Percentiles rank a stretch among this genome's conserved stretches.
Evolutionary conservation across 2,113 vertebrate species (phyloP).

Genomic region (Brachypteracias leptosomus): DNA sequence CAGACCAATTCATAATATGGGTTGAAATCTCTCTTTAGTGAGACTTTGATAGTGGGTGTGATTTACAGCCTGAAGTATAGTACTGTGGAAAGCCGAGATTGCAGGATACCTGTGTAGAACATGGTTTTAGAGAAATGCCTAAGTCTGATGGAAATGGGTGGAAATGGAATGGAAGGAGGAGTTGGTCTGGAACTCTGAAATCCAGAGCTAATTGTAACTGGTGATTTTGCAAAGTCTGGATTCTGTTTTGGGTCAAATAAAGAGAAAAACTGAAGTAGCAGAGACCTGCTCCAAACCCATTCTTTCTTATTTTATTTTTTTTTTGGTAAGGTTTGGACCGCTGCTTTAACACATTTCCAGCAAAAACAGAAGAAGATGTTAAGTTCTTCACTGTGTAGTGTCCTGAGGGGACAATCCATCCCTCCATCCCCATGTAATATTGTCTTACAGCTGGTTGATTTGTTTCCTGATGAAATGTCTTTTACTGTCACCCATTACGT

Average conservation of each 20-base stretch:
- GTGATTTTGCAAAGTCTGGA: neutral
- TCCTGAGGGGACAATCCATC: neutral
- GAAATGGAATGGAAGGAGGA: neutral
- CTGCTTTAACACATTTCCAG: neutral
- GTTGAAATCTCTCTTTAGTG: neutral
- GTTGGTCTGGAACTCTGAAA: neutral
- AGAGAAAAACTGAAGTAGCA: neutral
- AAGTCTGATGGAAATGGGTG: neutral
- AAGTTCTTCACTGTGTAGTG: neutral
- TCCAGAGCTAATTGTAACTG: neutral
- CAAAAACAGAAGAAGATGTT: neutral
- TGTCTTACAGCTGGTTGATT: neutral
- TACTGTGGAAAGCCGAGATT: neutral
- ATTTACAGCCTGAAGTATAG: neutral
- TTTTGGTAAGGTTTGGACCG: neutral
- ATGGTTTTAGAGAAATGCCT: neutral
- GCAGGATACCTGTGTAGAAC: fast-evolving
- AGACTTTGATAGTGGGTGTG: neutral
- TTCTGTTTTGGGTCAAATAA: neutral
- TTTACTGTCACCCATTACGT: fast-evolving
- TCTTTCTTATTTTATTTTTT: neutral
- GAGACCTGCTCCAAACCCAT: neutral
- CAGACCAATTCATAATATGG: neutral
- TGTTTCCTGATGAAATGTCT: neutral
- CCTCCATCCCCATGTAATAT: neutral